Conservation (phyloP, 2,797 vertebrate genomes). For the Onychomys arenicola region DNA sequence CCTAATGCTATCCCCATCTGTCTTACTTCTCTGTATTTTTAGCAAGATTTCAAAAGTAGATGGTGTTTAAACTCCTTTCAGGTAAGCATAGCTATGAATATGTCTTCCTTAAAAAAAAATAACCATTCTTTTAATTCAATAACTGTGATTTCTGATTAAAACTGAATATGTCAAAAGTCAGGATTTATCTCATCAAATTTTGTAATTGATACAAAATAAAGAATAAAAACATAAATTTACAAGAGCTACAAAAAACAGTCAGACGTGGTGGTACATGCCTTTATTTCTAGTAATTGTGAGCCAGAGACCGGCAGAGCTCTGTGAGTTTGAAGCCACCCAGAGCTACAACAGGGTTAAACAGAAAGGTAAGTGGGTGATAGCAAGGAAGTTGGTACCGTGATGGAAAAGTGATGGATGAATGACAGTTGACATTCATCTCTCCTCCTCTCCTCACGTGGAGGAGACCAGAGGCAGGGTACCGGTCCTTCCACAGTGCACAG, state of each 20-base stretch:
- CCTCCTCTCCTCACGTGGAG: background rate
- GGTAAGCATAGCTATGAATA: background rate
- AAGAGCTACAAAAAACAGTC: background rate
- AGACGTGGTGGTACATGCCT: background rate
- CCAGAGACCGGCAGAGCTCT: background rate
- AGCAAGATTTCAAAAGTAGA: conserved; percentile 29
- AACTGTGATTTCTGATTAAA: conserved; percentile 34
- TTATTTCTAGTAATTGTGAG: background rate
- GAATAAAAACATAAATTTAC: background rate
- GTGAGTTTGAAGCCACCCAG: background rate
- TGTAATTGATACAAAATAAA: conserved; percentile 32
- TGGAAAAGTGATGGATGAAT: background rate
- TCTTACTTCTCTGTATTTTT: background rate
- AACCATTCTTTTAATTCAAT: background rate
- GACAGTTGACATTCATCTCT: background rate
- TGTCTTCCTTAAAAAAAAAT: background rate
- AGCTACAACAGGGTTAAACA: background rate
- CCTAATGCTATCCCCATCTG: background rate
- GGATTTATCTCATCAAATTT: conserved; percentile 2
- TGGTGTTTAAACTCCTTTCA: background rate
- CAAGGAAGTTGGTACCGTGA: background rate
- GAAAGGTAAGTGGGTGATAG: background rate
- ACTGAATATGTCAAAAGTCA: background rate
- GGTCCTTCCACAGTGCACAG: background rate
- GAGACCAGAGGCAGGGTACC: background rate